Evolutionary conservation across 2,888 invertebrate species (phyloP), one percentile per base, ranked within the genome.

Genomic region (Muscina levida): DNA sequence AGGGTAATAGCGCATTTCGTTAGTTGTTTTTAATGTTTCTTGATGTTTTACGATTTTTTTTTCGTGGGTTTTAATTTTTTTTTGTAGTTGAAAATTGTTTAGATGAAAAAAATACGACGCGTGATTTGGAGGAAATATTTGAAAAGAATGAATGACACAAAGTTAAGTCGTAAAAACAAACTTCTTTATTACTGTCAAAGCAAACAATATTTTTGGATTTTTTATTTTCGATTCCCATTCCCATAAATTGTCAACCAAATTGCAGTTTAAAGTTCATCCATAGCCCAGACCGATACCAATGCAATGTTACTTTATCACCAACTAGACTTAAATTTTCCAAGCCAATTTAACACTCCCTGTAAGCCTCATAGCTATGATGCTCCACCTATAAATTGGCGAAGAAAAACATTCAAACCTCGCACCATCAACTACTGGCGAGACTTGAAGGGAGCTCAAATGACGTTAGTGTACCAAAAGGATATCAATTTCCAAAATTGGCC

Each of bases 341-440:
- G 84, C 72, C 89, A 89, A n/a, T 82, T 82, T 10, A 79, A 84
- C 6, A 77, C 85, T 2, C 72, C 80, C 1, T 86, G 85, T 87
- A 82, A 77, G 5, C 82, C 82, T 22, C 85, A 85, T 70, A 68
- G 73, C 5, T 1, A 39, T 15, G 6, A n/a, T 11, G 10, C 17
- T 0, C 11, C 37, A 1, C 8, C 15, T 0, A 39, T 17, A 37
- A 84, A 83, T 44, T 89, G 89, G 88, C 83, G 82, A 72, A 77
- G 72, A n/a, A 48, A 79, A 0, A 1, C 46, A 15, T 72, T 80
- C 37, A 79, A 79, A 10, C 78, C 51, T 0, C 77, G 72, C n/a
- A 66, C 65, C 1, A 87, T 89, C 70, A 26, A 51, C n/a, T 84
- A 87, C 56, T 88, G 88, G 87, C 84, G 85, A n/a, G 87, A 88